A percentile compares a stretch with the other conserved stretches of the same genome.
Conservation (phyloP, 2,797 vertebrate genomes). For the Neomorphus geoffroyi region DNA sequence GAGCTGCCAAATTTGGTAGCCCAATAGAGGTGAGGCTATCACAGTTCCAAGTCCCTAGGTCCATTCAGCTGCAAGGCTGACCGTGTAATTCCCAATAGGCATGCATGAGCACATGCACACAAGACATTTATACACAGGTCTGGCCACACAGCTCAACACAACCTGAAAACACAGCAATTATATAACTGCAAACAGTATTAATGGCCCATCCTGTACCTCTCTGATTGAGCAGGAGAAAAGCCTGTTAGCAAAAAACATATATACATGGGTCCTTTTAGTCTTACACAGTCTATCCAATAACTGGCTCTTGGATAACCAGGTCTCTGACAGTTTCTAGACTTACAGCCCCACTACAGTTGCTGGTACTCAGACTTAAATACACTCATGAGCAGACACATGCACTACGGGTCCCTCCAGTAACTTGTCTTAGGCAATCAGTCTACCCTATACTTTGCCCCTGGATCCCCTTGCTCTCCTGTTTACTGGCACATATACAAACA, state of each 20-base stretch:
- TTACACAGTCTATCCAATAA: background rate
- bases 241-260: background rate
- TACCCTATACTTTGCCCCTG: background rate
- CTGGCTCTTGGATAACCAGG: background rate
- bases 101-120: background rate
- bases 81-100: background rate
- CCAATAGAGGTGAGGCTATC: background rate
- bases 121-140: background rate
- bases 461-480: background rate
- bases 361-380: background rate
- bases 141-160: background rate
- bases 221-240: background rate
- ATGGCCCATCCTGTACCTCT: background rate
- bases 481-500: background rate
- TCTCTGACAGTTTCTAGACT: background rate
- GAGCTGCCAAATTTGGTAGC: background rate
- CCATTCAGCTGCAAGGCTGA: background rate
- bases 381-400: background rate
- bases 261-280: background rate
- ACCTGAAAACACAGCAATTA: background rate
- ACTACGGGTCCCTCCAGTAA: no score
- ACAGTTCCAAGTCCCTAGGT: background rate
- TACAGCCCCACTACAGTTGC: background rate
- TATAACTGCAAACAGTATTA: background rate
- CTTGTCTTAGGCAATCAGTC: no score